Conservation (phyloP, 2,888 invertebrate genomes). For the Opisthograptis luteolata region DNA sequence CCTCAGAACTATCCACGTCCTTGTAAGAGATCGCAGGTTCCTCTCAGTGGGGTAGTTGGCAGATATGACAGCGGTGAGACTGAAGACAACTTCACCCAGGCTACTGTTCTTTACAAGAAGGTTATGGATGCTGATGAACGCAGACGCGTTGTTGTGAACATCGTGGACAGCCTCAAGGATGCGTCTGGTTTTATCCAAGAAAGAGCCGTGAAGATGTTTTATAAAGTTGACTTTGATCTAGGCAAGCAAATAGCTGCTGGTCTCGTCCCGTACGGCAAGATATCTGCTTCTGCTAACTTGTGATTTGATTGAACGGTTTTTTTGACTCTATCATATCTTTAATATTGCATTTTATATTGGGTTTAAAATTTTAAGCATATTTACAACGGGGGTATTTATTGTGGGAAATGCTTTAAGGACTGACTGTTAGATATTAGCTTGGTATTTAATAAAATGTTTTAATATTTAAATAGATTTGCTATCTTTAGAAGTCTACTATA, state of each 20-base stretch:
- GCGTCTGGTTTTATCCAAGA: conserved; percentile 95
- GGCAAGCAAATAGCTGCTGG: conserved; percentile 89
- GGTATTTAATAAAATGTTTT: no score
- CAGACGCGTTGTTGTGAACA: conserved; percentile 89
- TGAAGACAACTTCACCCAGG: conserved; percentile 96
- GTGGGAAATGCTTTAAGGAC: no score
- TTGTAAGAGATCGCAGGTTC: conserved; percentile 75
- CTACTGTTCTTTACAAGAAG: conserved; percentile 90
- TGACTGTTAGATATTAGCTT: no score
- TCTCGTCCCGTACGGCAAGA: conserved; percentile 58
- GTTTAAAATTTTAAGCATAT: background rate
- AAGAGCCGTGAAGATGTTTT: conserved; percentile 93
- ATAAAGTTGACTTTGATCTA: conserved; percentile 91
- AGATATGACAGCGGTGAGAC: conserved; percentile 90
- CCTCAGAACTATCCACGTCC: conserved; percentile 89
- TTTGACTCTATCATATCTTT: background rate
- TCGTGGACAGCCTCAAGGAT: conserved; percentile 90
- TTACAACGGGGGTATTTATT: no score
- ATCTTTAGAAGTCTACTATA: no score
- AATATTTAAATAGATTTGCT: no score
- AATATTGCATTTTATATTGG: background rate
- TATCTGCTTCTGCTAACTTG: conserved; percentile 66
- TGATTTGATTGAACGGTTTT: conserved; percentile 54
- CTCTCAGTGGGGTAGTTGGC: conserved; percentile 89
- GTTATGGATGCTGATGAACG: conserved; percentile 90